A percentile compares a stretch with the other conserved stretches of the same genome.
These are phyloP conservation scores for Dascillus cervinus DNA, from an alignment of 2,888 invertebrate species.

Conservation along the genomic window DNA sequence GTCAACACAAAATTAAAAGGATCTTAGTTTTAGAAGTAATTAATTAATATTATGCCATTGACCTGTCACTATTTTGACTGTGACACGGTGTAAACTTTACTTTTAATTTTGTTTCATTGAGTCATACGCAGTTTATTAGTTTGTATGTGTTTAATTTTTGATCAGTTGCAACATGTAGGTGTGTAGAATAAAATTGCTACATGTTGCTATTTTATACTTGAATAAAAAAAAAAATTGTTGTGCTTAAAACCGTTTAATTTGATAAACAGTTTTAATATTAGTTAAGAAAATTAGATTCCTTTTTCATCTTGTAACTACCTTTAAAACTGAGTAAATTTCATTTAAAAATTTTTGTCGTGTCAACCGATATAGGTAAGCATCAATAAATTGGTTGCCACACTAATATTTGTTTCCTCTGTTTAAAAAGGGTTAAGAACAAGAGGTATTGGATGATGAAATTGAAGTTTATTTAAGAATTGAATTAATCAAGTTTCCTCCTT, in stretches of 20 bases:
- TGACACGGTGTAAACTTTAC: slow-evolving; percentile 14
- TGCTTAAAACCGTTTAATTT: too few species aligned
- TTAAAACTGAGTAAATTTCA: too few species aligned
- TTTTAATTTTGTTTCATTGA: slow-evolving; percentile 11
- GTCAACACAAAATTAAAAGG: too few species aligned
- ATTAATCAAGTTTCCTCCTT: slow-evolving; percentile 21
- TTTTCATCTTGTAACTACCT: too few species aligned
- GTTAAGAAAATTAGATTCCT: too few species aligned
- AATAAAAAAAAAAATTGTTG: too few species aligned
- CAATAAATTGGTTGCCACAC: slow-evolving; percentile 40
- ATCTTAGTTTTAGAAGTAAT: slow-evolving; percentile 14
- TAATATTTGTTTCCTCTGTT: slow-evolving; percentile 71
- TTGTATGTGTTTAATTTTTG: too few species aligned
- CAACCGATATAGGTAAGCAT: slow-evolving; percentile 25
- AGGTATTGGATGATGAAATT: slow-evolving; percentile 74
- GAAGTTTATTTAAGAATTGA: slow-evolving; percentile 31
- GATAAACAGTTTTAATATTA: too few species aligned
- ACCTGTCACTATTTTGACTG: slow-evolving; percentile 8
- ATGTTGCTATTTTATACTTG: too few species aligned
- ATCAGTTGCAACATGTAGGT: too few species aligned
- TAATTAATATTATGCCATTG: slow-evolving; percentile 16
- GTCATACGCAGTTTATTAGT: slow-evolving; percentile 9
- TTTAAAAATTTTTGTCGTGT: slow-evolving; percentile 13
- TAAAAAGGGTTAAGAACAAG: slow-evolving; percentile 77
- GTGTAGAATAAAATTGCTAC: too few species aligned